Conservation (phyloP, 1,140 invertebrate genomes). For the Pseudachorutes palmiensis region DNA sequence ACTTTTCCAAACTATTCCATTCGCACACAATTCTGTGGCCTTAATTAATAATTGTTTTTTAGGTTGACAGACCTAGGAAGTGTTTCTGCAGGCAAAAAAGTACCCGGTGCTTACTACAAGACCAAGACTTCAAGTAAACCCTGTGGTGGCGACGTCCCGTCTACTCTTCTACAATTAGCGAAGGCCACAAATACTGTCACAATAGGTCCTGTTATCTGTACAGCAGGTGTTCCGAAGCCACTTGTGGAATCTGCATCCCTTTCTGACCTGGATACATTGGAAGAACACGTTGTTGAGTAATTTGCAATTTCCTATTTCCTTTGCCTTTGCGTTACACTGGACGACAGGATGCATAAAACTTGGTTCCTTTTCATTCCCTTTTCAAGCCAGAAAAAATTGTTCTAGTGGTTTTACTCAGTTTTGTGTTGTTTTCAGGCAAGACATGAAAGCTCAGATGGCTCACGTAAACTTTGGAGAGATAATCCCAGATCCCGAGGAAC, state of each 20-base stretch:
- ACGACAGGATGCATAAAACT: no score
- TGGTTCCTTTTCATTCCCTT: no score
- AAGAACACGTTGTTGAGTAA: no score
- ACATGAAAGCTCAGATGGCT: neutral
- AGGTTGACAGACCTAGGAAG: conserved; percentile 67
- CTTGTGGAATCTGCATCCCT: no score
- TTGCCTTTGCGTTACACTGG: no score
- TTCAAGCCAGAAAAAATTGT: no score
- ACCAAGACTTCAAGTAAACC: conserved; percentile 52
- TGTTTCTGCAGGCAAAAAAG: conserved; percentile 42
- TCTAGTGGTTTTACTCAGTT: no score
- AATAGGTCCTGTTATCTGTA: conserved; percentile 28
- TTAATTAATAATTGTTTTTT: conserved; percentile 29
- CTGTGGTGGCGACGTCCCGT: conserved; percentile 46
- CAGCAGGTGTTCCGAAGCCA: no score
- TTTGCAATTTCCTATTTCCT: no score
- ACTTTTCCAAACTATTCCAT: neutral
- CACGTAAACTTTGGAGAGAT: neutral
- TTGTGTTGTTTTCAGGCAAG: neutral
- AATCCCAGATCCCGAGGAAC: neutral
- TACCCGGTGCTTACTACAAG: conserved; percentile 41
- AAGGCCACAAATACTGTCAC: conserved; percentile 36
- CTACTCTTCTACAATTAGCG: conserved; percentile 38
- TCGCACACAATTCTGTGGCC: neutral
- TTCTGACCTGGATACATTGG: no score